phyloP scores from a whole-genome alignment of 2,113 vertebrate genomes.

The Mionectes macconnelli region DNA sequence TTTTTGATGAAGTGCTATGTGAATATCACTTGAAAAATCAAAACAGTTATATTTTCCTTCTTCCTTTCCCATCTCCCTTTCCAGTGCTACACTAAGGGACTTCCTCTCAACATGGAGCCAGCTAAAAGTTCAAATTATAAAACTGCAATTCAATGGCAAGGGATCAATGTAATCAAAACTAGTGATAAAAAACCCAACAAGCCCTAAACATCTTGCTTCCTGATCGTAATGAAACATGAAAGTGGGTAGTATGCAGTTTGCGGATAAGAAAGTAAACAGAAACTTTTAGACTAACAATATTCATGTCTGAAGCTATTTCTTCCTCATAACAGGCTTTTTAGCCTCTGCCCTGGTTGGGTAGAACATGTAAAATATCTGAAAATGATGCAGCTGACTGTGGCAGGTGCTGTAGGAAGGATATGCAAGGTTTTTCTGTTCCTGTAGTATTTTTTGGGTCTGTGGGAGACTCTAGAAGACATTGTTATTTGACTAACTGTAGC shows the following conservation, averaged over 20 bases:
- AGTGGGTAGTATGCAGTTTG: background rate
- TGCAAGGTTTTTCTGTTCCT: background rate
- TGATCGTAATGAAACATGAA: background rate
- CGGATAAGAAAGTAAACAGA: background rate
- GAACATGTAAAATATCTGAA: background rate
- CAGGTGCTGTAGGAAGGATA: background rate
- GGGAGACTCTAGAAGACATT: background rate
- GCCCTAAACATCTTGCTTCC: background rate
- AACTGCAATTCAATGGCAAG: background rate
- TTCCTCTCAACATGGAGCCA: background rate
- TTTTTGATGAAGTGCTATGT: slow-evolving; percentile 23
- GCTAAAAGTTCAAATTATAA: background rate
- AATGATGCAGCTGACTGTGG: background rate
- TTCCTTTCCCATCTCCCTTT: background rate
- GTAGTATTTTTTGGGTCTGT: background rate
- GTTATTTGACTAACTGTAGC: background rate
- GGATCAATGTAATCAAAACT: background rate
- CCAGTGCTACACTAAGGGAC: background rate
- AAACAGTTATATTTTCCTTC: slow-evolving; percentile 14
- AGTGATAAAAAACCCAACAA: background rate
- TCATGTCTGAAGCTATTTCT: background rate
- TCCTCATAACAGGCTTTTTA: background rate
- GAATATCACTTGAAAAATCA: slow-evolving; percentile 29
- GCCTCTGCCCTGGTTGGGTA: background rate
- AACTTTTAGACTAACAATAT: background rate